Conservation (phyloP, 2,888 invertebrate species). For the Nasonovia ribisnigri region DNA sequence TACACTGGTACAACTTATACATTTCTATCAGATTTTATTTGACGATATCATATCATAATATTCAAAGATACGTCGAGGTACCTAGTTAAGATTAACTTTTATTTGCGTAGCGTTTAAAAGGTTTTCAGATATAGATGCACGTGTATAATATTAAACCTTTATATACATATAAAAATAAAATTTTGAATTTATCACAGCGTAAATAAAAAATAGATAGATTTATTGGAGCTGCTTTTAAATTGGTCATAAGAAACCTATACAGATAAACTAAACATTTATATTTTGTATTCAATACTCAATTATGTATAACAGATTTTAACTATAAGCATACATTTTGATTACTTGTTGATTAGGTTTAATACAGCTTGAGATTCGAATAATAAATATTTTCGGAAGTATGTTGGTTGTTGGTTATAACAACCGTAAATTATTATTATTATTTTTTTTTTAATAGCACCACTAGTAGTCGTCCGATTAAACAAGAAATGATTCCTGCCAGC, state of each 20-base stretch:
- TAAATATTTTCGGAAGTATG: background rate
- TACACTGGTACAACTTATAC: background rate
- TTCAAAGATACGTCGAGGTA: background rate
- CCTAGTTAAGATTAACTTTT: background rate
- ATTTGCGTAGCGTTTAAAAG: background rate
- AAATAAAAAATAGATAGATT: background rate
- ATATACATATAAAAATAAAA: background rate
- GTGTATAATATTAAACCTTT: background rate
- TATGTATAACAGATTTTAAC: background rate
- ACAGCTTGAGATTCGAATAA: background rate
- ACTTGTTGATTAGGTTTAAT: background rate
- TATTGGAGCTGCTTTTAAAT: background rate
- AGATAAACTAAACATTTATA: background rate
- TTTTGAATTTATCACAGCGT: background rate
- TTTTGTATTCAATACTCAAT: background rate
- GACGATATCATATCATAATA: background rate
- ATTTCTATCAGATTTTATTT: background rate
- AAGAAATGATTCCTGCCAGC: conserved; percentile 42
- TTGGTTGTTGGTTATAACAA: background rate
- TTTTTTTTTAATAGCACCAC: background rate
- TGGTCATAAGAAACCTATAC: background rate
- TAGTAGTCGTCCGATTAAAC: conserved; percentile 39
- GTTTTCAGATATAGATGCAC: background rate
- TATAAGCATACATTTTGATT: background rate
- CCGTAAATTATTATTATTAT: background rate